Base-by-base conservation (phyloP, 2,888 invertebrate species). In the Pegoplata infirma region DNA sequence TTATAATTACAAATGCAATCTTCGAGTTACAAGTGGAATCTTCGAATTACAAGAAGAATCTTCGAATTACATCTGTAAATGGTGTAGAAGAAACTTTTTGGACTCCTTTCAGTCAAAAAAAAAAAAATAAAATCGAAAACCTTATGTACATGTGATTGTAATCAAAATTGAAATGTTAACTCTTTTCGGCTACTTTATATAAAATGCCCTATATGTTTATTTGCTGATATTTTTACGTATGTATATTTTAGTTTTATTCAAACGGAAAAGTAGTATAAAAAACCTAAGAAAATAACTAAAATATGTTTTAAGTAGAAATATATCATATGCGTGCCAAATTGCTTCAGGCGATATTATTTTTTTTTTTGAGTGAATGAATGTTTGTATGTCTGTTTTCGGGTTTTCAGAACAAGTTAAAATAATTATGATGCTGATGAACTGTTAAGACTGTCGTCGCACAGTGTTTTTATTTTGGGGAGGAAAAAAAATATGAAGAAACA, bases 181-280 rank as follows among this genome's bases (percentile, higher is more conserved):
- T 19, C 47, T 10, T 19, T 10, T 47, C 19, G 1, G 19, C 17
- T n/a, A n/a, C n/a, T n/a, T n/a, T n/a, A n/a, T n/a, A n/a, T n/a
- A n/a, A n/a, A n/a, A n/a, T n/a, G n/a, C n/a, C n/a, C n/a, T n/a
- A n/a, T n/a, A n/a, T n/a, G n/a, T 21, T 21, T 21, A 12, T 25
- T n/a, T 53, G 23, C 51, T 25, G 16, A 14, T 17, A 53, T 3
- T 53, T 25, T 23, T 6, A 25, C 3, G 25, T 19, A 10, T 47
- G 19, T 23, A 25, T 53, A 14, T 53, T 14, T 46, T 23, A 14
- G 17, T 17, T 63, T 63, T 23, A 32, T 21, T 63, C 36, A 63
- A 63, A 63, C 63, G 63, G 63, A 63, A 63, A 63, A 63, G 32
- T 63, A 36, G 49, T 63, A 63, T 63, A 63, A 49, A n/a, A n/a